Evolutionary conservation across 2,888 invertebrate species (phyloP).

Genomic region (Tachina grossa): DNA sequence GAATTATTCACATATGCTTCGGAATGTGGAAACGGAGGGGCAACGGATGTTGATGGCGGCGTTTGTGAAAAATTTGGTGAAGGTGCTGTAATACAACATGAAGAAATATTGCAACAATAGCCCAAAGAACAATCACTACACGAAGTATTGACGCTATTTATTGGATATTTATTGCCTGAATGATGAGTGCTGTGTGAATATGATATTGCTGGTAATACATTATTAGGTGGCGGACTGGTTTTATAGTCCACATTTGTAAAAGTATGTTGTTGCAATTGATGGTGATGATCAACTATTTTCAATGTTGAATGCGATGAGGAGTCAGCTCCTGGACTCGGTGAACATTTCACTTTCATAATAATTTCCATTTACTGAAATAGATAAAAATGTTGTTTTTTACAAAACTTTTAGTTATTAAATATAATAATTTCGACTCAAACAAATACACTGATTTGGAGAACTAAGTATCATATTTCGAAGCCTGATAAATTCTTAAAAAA

Average conservation of each 20-base stretch:
- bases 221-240: conserved; percentile 50
- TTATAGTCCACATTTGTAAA: conserved; percentile 45
- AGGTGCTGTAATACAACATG: conserved; percentile 66
- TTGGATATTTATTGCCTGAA: conserved; percentile 36
- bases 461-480: no score
- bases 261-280: conserved; percentile 72
- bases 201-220: conserved; percentile 58
- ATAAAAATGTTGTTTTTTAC: background rate
- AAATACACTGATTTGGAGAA: no score
- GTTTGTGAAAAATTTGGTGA: conserved; percentile 50
- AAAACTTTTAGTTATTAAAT: background rate
- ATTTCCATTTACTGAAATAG: conserved; percentile 72
- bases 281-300: conserved; percentile 74
- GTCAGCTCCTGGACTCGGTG: conserved; percentile 68
- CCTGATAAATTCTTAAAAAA: no score
- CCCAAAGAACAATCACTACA: conserved; percentile 61
- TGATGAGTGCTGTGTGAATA: conserved; percentile 44
- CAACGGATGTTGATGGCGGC: conserved; percentile 31
- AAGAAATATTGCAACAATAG: conserved; percentile 65
- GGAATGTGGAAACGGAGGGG: conserved; percentile 27
- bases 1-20: conserved; percentile 31
- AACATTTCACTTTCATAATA: conserved; percentile 74
- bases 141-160: conserved; percentile 26
- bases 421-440: background rate
- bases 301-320: conserved; percentile 70